Evolutionary conservation across 2,797 vertebrate genomes (phyloP).

Genomic region (Scolopax bukidnonensis): DNA sequence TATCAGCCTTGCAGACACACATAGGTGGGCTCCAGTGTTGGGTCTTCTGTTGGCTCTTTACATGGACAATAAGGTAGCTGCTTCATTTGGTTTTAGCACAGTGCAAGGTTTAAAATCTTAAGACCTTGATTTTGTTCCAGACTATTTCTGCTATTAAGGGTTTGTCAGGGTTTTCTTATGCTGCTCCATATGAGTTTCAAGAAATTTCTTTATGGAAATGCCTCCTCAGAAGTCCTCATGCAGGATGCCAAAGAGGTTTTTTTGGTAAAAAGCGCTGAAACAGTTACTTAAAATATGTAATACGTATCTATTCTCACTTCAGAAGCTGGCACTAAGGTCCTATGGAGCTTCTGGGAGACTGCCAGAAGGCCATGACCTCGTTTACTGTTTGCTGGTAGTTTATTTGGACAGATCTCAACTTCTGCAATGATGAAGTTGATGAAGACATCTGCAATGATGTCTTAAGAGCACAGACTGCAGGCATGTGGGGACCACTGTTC

Average conservation of each 20-base stretch:
- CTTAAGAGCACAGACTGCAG: neutral
- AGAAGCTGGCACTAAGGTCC: neutral
- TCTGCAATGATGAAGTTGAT: no score
- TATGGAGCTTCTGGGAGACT: neutral
- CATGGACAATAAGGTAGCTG: neutral
- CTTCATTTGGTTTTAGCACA: neutral
- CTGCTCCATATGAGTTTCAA: neutral
- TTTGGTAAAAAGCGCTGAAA: neutral
- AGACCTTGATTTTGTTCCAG: neutral
- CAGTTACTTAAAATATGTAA: neutral
- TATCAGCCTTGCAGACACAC: neutral
- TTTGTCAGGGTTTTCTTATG: neutral
- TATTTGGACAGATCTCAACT: neutral
- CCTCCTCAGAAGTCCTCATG: neutral
- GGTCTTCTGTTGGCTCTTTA: neutral
- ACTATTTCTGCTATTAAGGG: neutral
- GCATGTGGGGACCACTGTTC: neutral
- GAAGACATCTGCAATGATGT: neutral
- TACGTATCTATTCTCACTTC: neutral
- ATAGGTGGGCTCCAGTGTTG: rapidly evolving
- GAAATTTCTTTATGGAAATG: neutral
- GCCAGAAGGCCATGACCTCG: neutral
- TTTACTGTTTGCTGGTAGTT: neutral
- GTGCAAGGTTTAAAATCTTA: neutral
- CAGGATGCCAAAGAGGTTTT: neutral